These are phyloP conservation scores for Eulemur albifrons DNA, from an alignment of 2,797 vertebrate species.

Conservation along the genomic window DNA sequence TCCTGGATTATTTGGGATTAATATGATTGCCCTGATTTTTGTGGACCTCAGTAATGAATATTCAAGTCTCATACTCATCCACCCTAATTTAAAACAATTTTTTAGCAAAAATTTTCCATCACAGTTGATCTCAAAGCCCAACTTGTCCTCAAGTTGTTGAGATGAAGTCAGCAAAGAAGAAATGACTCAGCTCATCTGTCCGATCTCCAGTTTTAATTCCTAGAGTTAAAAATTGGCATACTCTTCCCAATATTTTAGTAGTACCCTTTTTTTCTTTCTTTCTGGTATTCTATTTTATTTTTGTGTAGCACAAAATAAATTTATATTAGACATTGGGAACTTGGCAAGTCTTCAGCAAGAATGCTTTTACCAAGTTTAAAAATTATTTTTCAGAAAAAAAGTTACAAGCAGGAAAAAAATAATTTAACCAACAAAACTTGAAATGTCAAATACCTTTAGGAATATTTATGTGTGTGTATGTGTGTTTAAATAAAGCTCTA, in stretches of 20 bases:
- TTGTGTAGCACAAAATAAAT: not conserved
- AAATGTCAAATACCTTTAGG: not conserved
- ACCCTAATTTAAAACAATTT: not conserved
- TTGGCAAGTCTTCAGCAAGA: not conserved
- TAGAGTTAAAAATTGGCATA: not conserved
- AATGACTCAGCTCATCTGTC: not conserved
- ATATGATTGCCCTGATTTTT: not conserved
- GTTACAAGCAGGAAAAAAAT: not conserved
- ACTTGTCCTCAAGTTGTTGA: not conserved
- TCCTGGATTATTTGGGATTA: not conserved
- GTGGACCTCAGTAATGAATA: not conserved
- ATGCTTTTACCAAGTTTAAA: slow-evolving; percentile 2
- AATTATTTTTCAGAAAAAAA: not conserved
- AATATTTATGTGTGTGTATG: not conserved
- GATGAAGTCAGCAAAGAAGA: not conserved
- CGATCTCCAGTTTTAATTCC: not conserved
- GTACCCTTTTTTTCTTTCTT: not conserved
- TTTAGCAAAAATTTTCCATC: not conserved
- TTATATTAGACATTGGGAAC: not conserved
- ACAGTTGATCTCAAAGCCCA: not conserved
- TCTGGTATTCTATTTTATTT: not conserved
- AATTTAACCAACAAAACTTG: not conserved
- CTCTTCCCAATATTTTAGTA: not conserved
- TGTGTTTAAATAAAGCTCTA: not conserved
- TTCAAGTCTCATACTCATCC: not conserved